Base-by-base conservation (phyloP, 1,140 invertebrate genomes). In the Sweltsa coloradensis region DNA sequence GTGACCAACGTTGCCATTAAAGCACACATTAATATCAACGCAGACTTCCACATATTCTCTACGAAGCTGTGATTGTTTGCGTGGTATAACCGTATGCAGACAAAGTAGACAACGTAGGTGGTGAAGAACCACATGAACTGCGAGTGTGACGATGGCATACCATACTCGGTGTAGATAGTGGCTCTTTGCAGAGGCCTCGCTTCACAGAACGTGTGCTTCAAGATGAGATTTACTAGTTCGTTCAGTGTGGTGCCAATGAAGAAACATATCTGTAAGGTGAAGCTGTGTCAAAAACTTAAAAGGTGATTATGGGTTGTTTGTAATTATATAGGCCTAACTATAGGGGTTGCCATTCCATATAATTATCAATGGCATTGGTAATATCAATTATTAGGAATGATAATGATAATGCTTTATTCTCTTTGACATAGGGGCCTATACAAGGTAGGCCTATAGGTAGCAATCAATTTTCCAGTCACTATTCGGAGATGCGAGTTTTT, bases 101-200 rank as follows among this genome's bases (percentile, higher is more conserved):
- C 75, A 71, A 93, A 94, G 64, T 88, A 82, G 54, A 82, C 73
- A 51, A 86, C 75, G 65, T 93, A 94, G 36, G 79, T 76, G 47
- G 85, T 77, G 68, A 92, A 91, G 68, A 93, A 95, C 84, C 86
- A 92, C 70, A 90, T 83, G 65, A 91, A 89, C 67, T 93, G 89
- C 54, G 89, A 75, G 72, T 95, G 90, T 41, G 83, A 83, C 21
- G 89, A 94, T 37, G 90, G 90, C 90, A 95, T 95, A 57, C 89
- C 89, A 78, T 90, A 92, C 70, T 93, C 87, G 55, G 79, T 81
- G 57, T 82, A 85, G 24, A 89, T 60, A 53, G 71, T 62, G 54
- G 75, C 70, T 58, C 83, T 69, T 52, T 64, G 65, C 49, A 84
- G 61, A 41, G 90, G 90, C 57, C 89, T 73, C 37, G 76, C 67